A percentile compares a stretch with the other conserved stretches of the same genome.
phyloP scores from a whole-genome alignment of 1,140 invertebrate genomes.

The Brachionus calyciflorus region DNA sequence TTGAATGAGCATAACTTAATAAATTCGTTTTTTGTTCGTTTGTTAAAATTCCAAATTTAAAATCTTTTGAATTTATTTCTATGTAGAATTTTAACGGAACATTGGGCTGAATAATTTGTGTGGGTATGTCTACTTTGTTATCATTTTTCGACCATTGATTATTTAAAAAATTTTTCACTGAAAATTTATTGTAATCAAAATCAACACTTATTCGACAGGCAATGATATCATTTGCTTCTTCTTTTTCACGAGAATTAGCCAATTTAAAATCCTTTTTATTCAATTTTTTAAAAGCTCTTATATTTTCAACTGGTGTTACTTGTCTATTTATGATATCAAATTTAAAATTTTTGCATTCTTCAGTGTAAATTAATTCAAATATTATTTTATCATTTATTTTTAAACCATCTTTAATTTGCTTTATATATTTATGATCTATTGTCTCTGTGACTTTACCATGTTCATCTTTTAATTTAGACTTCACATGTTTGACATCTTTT shows the following conservation, averaged over 20 bases:
- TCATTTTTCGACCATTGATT: background rate
- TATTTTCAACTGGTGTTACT: constrained; percentile 48
- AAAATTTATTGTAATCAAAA: background rate
- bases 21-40: background rate
- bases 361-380: background rate
- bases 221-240: constrained; percentile 50
- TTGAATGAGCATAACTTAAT: background rate
- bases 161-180: background rate
- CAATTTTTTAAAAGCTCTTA: constrained; percentile 43
- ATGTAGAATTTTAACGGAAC: background rate
- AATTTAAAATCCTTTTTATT: background rate
- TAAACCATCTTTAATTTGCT: background rate
- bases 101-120: background rate
- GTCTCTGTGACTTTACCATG: background rate
- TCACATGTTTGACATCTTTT: constrained; percentile 22
- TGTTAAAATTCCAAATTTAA: background rate
- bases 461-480: constrained; percentile 41
- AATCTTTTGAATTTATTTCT: background rate
- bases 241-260: constrained; percentile 49
- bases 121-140: background rate
- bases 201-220: constrained; percentile 14
- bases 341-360: constrained; percentile 21
- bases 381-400: constrained; percentile 47
- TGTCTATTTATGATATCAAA: constrained; percentile 49
- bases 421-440: constrained; percentile 42